Evolutionary conservation across 2,113 vertebrate genomes (phyloP).

Genomic region (Silurus asotus): DNA sequence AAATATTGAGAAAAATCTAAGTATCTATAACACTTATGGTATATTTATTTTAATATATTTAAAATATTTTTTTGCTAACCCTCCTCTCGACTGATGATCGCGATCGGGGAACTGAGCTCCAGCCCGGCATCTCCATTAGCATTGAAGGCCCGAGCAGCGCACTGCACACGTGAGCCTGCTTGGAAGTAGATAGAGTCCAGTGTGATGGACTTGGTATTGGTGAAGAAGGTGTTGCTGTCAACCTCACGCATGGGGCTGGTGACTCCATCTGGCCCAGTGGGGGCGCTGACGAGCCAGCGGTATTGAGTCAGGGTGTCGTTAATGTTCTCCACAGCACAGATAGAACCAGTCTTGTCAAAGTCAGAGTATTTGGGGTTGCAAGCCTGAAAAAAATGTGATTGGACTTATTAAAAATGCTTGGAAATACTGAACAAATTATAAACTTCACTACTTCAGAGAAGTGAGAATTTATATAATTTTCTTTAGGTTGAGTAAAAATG

Average conservation of each 20-base stretch:
- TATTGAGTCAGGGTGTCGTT: slow-evolving; percentile 81
- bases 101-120: slow-evolving; percentile 77
- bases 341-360: slow-evolving; percentile 83
- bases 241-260: slow-evolving; percentile 83
- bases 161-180: slow-evolving; percentile 79
- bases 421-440: neutral
- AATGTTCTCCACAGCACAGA: slow-evolving; percentile 80
- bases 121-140: slow-evolving; percentile 76
- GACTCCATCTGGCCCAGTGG: slow-evolving; percentile 76
- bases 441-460: neutral
- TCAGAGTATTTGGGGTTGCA: slow-evolving; percentile 83
- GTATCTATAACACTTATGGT: neutral
- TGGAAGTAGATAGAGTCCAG: slow-evolving; percentile 84
- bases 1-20: neutral
- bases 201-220: slow-evolving; percentile 80
- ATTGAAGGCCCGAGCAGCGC: slow-evolving; percentile 77
- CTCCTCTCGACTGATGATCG: slow-evolving; percentile 74
- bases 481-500: neutral
- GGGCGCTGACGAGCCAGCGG: slow-evolving; percentile 80
- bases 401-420: slow-evolving; percentile 18
- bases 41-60: too few species aligned
- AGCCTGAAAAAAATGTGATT: slow-evolving; percentile 61
- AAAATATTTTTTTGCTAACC: slow-evolving; percentile 60
- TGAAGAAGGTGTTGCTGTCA: slow-evolving; percentile 82
- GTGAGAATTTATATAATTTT: neutral